Evolutionary conservation across 2,888 invertebrate genomes (phyloP).

Genomic region (Cheilosia grossa): DNA sequence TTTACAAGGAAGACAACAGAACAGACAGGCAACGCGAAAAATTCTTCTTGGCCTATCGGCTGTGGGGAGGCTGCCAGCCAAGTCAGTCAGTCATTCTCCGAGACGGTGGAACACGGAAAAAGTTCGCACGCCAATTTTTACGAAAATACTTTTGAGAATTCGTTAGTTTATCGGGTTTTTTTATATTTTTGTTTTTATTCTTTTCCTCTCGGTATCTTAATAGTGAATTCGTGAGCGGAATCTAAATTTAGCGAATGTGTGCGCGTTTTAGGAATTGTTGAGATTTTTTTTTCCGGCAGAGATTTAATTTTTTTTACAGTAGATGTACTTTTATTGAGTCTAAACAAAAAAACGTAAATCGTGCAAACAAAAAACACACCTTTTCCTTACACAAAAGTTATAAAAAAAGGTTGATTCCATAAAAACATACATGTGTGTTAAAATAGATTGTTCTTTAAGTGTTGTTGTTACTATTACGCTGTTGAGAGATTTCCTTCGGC

Average conservation of each 20-base stretch:
- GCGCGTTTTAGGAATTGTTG: slow-evolving; percentile 38
- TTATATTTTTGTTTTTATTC: neutral
- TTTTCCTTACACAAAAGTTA: neutral
- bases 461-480: slow-evolving; percentile 5
- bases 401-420: slow-evolving; percentile 27
- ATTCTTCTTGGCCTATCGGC: slow-evolving; percentile 66
- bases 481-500: slow-evolving; percentile 19
- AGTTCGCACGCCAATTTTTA: slow-evolving; percentile 70
- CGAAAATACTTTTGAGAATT: slow-evolving; percentile 42
- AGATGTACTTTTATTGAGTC: slow-evolving; percentile 21
- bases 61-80: slow-evolving; percentile 64
- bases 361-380: slow-evolving; percentile 17
- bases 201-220: slow-evolving; percentile 17
- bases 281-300: neutral
- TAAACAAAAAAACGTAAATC: neutral
- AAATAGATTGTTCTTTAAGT: neutral
- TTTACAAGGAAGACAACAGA: slow-evolving; percentile 53
- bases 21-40: slow-evolving; percentile 48
- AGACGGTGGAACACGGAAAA: slow-evolving; percentile 72
- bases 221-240: slow-evolving; percentile 64
- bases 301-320: neutral
- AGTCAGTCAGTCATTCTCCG: slow-evolving; percentile 72
- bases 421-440: slow-evolving; percentile 19
- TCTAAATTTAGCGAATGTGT: slow-evolving; percentile 66
- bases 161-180: neutral